Conservation (phyloP, 2,797 vertebrate genomes). For the Falco peregrinus region DNA sequence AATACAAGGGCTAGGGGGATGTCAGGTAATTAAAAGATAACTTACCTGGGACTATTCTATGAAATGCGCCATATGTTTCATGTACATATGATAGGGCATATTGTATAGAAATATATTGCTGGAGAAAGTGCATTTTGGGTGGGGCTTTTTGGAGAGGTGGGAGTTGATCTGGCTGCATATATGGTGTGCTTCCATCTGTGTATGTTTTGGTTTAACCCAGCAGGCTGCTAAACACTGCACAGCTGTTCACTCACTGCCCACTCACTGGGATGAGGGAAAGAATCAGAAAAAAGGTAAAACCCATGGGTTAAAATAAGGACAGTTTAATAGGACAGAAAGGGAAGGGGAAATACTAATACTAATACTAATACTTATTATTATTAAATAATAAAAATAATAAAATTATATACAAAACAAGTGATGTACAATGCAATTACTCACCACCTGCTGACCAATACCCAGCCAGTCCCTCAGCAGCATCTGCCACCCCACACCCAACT, state of each 20-base stretch:
- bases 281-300: neutral
- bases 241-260: neutral
- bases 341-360: neutral
- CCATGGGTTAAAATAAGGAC: neutral
- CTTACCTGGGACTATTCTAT: neutral
- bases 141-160: neutral
- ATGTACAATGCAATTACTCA: neutral
- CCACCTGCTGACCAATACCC: too few species aligned
- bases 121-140: neutral
- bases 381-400: too few species aligned
- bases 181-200: neutral
- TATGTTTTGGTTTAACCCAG: neutral
- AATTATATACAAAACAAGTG: neutral
- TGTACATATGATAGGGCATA: rapidly evolving
- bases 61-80: neutral
- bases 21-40: neutral
- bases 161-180: neutral
- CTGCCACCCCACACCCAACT: neutral
- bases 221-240: neutral
- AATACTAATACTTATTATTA: too few species aligned
- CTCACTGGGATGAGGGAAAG: neutral
- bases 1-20: neutral
- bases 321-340: neutral
- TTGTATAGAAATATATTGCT: neutral
- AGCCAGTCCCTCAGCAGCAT: neutral